These are phyloP conservation scores for Rhinichthys osculus DNA, from an alignment of 2,797 vertebrate species.

Conservation along the genomic window DNA sequence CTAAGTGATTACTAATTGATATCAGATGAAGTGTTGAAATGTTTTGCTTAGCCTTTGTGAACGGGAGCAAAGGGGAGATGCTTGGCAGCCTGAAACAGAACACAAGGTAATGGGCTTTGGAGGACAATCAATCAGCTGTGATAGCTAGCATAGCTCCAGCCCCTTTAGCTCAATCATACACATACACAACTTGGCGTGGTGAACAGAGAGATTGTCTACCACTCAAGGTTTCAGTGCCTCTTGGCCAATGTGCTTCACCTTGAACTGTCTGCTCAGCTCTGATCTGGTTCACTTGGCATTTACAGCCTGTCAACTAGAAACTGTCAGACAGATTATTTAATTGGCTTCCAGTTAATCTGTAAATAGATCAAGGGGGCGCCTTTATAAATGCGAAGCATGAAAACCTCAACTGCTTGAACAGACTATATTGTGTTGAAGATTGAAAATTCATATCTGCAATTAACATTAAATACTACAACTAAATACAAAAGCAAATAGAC, in stretches of 20 bases:
- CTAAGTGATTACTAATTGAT: slow-evolving; percentile 25
- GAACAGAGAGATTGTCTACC: slow-evolving; percentile 68
- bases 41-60: slow-evolving; percentile 57
- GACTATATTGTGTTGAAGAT: not conserved
- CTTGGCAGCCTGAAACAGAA: slow-evolving; percentile 72
- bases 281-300: slow-evolving; percentile 65
- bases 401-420: slow-evolving; percentile 5
- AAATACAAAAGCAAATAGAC: slow-evolving; percentile 12
- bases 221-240: slow-evolving; percentile 62
- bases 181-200: slow-evolving; percentile 63
- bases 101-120: slow-evolving; percentile 73
- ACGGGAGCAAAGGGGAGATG: slow-evolving; percentile 61
- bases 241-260: slow-evolving; percentile 63
- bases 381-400: slow-evolving; percentile 15
- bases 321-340: slow-evolving; percentile 44
- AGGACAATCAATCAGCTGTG: slow-evolving; percentile 66
- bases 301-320: slow-evolving; percentile 35
- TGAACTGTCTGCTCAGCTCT: slow-evolving; percentile 55
- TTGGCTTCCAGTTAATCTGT: slow-evolving; percentile 49
- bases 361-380: slow-evolving; percentile 42
- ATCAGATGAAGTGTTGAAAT: slow-evolving; percentile 37
- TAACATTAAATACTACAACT: not conserved
- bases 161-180: slow-evolving; percentile 60
- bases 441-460: not conserved
- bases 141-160: slow-evolving; percentile 61